Base-by-base conservation (phyloP, 2,113 vertebrate species). In the Mionectes macconnelli region DNA sequence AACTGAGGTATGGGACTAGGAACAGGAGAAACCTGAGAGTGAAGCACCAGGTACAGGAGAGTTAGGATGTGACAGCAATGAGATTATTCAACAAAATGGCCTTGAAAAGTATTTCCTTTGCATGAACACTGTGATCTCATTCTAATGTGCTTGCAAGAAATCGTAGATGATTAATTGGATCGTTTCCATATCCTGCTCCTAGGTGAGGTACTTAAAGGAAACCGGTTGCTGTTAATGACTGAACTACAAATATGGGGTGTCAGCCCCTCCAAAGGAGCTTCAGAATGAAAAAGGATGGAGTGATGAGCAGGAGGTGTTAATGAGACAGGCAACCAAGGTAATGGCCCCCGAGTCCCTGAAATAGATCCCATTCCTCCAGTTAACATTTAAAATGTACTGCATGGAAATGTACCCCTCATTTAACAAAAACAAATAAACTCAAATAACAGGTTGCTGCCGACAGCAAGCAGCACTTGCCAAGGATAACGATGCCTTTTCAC, bases 91-190 rank as follows among this genome's bases (percentile, higher is more conserved):
- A 10, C 35, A 62, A 4, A 86, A 63, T 8, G 12, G 69, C 40
- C 13, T 1, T 15, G 45, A 30, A 14, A 37, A 24, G 50, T 0
- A 2, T 60, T 52, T 47, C 20, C 39, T 33, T 19, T 27, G 50
- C 14, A 3, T 1, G n/a, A 59, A 28, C 45, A 1, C 35, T 10
- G 69, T 3, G 52, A 33, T 28, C 63, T 53, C 28, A 2, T 4
- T 25, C 49, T 17, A 12, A 44, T 7, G 33, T 3, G 42, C 66
- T 31, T 6, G 40, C 68, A 25, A 31, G 75, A 18, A 42, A n/a
- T 5, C 0, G 0, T 3, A 5, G 57, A 2, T 39, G 55, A 87
- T 60, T 56, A 44, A 75, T 12, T 21, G 57, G 31, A 33, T 53
- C 35, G 1, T 66, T 53, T n/a, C 72, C 68, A 33, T 8, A 6